A percentile compares a stretch with the other conserved stretches of the same genome.
phyloP scores from a whole-genome alignment of 2,113 vertebrate species.

The Laticauda laticaudata region DNA sequence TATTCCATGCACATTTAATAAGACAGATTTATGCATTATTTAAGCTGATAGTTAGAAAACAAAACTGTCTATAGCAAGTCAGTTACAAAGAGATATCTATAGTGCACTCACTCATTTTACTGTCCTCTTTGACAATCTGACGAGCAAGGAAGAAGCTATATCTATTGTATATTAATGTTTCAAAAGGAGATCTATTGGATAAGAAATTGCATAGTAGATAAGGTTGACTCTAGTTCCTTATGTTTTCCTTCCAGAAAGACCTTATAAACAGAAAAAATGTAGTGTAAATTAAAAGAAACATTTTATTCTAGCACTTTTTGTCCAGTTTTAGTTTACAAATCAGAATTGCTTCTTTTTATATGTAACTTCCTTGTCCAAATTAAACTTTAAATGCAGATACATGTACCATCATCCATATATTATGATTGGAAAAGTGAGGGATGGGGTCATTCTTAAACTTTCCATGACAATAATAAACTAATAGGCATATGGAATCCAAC shows the following conservation, averaged over 20 bases:
- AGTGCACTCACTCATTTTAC: neutral
- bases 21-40: conserved; percentile 70
- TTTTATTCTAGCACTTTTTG: neutral
- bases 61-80: conserved; percentile 12
- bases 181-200: neutral
- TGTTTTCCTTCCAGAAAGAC: neutral
- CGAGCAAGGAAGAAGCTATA: neutral
- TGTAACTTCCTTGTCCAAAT: neutral
- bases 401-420: neutral
- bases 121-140: conserved; percentile 9
- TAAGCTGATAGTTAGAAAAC: conserved; percentile 61
- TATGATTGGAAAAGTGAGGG: neutral
- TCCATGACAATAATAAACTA: neutral
- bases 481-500: neutral
- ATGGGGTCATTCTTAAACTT: neutral
- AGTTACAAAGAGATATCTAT: conserved; percentile 12
- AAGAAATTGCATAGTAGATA: neutral
- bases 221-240: neutral
- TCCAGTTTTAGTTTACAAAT: neutral
- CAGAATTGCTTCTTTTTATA: neutral
- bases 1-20: conserved; percentile 69
- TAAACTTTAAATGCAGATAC: neutral
- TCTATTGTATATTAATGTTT: conserved; percentile 1
- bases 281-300: neutral
- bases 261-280: neutral